Evolutionary conservation across 2,888 invertebrate genomes (phyloP).

Genomic region (Ctenicera cuprea): DNA sequence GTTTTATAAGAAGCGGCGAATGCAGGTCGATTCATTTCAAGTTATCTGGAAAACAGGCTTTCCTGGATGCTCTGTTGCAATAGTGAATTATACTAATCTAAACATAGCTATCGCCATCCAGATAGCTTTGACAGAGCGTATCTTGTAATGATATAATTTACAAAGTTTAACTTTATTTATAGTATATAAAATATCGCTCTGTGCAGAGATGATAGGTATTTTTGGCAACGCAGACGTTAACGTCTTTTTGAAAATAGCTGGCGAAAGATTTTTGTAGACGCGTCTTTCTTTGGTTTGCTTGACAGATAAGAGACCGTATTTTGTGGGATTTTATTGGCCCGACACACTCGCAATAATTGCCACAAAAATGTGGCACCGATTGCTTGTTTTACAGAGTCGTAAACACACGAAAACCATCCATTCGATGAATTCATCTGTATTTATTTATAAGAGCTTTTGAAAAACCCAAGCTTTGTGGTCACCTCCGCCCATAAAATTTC

Average conservation of each 20-base stretch:
- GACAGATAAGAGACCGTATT: slow-evolving; percentile 53
- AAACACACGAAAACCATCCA: slow-evolving; percentile 30
- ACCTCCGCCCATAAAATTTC: too few relatives aligned
- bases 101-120: slow-evolving; percentile 55
- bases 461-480: too few relatives aligned
- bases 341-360: slow-evolving; percentile 32
- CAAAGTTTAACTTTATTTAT: slow-evolving; percentile 66
- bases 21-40: neutral
- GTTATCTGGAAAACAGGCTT: neutral
- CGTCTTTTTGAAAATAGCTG: slow-evolving; percentile 65
- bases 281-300: slow-evolving; percentile 37
- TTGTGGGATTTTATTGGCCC: slow-evolving; percentile 47
- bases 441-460: neutral
- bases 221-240: slow-evolving; percentile 59
- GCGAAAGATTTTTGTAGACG: slow-evolving; percentile 61
- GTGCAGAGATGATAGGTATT: slow-evolving; percentile 59
- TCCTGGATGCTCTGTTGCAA: neutral
- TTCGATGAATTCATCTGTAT: slow-evolving; percentile 15
- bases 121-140: slow-evolving; percentile 63
- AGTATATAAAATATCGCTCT: slow-evolving; percentile 66
- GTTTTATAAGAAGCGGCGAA: slow-evolving; percentile 32
- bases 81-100: slow-evolving; percentile 47
- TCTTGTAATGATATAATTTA: slow-evolving; percentile 65
- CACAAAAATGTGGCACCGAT: slow-evolving; percentile 39
- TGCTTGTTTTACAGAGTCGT: slow-evolving; percentile 44